Percentiles rank a stretch among this genome's conserved stretches.
Conservation (phyloP, 2,113 vertebrate species). For the Cynopterus brachyotis region DNA sequence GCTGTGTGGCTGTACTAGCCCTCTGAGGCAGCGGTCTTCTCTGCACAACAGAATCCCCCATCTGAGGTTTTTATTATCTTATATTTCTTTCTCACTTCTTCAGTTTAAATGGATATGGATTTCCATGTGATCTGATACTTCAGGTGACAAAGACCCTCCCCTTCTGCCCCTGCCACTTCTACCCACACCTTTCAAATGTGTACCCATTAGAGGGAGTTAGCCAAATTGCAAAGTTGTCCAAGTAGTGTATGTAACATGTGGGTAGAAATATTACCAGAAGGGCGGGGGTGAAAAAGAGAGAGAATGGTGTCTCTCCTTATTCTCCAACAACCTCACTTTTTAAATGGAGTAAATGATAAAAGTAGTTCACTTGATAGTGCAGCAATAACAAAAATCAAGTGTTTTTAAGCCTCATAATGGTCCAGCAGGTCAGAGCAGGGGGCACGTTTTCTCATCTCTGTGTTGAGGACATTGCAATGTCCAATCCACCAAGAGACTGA, state of each 20-base stretch:
- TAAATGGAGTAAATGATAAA: neutral
- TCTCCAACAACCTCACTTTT: neutral
- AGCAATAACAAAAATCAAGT: neutral
- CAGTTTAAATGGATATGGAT: neutral
- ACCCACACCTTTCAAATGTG: neutral
- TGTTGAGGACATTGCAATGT: neutral
- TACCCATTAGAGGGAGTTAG: neutral
- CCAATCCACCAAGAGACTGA: neutral
- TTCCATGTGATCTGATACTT: neutral
- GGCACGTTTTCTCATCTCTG: neutral
- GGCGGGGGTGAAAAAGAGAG: neutral
- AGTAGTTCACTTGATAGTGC: neutral
- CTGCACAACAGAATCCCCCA: too few species aligned
- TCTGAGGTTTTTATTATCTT: neutral
- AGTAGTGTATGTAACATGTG: neutral
- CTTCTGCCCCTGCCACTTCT: neutral
- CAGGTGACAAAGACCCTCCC: neutral
- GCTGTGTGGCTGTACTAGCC: neutral
- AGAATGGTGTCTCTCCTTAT: neutral
- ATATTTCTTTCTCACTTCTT: neutral
- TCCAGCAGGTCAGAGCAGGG: neutral
- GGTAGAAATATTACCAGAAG: neutral
- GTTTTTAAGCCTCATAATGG: neutral
- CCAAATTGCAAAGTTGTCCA: neutral
- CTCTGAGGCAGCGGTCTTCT: neutral